Conservation (phyloP, 1,140 invertebrate genomes). For the Drosophila pandora region DNA sequence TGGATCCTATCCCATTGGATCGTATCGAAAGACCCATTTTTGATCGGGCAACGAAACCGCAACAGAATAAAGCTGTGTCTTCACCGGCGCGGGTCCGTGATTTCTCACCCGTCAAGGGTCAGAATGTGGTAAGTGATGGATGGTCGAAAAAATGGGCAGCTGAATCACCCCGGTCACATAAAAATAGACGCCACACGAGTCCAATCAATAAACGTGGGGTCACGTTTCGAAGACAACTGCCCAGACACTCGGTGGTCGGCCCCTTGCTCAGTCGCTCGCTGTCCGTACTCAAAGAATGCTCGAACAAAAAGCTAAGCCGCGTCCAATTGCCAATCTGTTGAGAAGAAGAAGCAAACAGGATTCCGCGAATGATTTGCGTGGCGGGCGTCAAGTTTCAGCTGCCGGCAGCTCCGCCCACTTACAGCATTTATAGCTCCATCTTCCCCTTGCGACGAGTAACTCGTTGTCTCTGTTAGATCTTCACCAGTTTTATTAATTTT, state of each 20-base stretch:
- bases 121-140: slow-evolving; percentile 71
- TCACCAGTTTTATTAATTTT: neutral
- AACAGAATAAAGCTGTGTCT: slow-evolving; percentile 11
- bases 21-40: slow-evolving; percentile 84
- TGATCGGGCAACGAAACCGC: slow-evolving; percentile 87
- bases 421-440: slow-evolving; percentile 71
- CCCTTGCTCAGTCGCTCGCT: slow-evolving; percentile 46
- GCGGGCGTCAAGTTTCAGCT: slow-evolving; percentile 70
- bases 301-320: slow-evolving; percentile 25
- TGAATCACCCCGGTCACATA: slow-evolving; percentile 42
- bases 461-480: neutral
- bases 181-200: slow-evolving; percentile 38
- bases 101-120: slow-evolving; percentile 87
- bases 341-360: slow-evolving; percentile 16
- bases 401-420: slow-evolving; percentile 53
- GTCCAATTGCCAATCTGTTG: slow-evolving; percentile 38
- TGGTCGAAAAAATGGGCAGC: slow-evolving; percentile 5
- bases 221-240: slow-evolving; percentile 55
- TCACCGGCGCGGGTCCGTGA: slow-evolving; percentile 82
- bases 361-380: slow-evolving; percentile 70
- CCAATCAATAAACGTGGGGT: slow-evolving; percentile 61
- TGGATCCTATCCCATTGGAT: neutral
- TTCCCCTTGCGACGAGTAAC: slow-evolving; percentile 70
- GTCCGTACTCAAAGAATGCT: slow-evolving; percentile 70
- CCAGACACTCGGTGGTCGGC: slow-evolving; percentile 14